Evolutionary conservation across 30 jellyfish, hydroid and myxozoan species (phyloP).

Genomic region (Cassiopea andromeda): DNA sequence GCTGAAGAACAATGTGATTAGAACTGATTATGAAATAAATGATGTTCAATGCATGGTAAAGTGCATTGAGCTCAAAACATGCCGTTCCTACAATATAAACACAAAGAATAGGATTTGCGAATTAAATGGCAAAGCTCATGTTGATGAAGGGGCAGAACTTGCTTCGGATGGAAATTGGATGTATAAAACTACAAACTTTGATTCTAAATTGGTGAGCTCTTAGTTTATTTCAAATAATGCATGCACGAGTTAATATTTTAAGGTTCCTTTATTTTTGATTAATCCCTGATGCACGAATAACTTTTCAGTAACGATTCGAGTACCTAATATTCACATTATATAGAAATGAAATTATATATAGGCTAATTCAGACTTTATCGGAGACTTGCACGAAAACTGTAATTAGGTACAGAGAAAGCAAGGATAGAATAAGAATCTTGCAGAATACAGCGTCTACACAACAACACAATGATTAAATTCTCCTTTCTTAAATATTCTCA

Average conservation of each 20-base stretch:
- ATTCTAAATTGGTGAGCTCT: constrained; percentile 3
- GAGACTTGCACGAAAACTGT: no score
- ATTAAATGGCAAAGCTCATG: constrained; percentile 27
- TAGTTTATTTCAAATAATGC: not conserved
- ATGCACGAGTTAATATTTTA: no score
- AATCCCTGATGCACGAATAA: not conserved
- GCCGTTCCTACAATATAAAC: constrained; percentile 46
- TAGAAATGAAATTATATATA: no score
- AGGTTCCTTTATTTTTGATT: no score
- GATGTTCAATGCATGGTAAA: constrained; percentile 24
- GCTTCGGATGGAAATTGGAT: constrained; percentile 19
- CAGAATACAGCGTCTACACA: no score
- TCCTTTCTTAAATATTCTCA: no score
- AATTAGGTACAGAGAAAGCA: no score
- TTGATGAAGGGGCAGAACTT: constrained; percentile 15
- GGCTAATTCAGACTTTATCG: no score
- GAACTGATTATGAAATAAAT: not conserved
- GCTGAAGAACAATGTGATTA: constrained; percentile 13
- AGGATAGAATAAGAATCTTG: no score
- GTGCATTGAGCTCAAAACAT: constrained; percentile 31
- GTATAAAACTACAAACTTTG: constrained; percentile 44
- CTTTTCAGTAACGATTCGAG: not conserved
- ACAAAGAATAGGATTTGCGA: constrained; percentile 3
- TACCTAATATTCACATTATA: no score
- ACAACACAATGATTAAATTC: no score